phyloP scores from a whole-genome alignment of 2,797 vertebrate species.

The Channa striata region DNA sequence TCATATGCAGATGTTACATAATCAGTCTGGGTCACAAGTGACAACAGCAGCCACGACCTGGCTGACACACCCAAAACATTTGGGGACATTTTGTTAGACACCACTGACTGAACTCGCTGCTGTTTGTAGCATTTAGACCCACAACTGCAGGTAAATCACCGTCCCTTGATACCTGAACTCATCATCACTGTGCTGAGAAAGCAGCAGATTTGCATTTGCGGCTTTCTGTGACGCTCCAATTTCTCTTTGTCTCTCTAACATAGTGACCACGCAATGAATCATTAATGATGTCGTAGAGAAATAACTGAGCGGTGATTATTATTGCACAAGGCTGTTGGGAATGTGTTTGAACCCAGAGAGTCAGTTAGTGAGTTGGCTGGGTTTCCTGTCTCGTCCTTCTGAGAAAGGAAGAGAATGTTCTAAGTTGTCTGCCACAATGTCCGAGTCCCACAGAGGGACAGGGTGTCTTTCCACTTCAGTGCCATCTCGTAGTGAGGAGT shows the following conservation, averaged over 20 bases:
- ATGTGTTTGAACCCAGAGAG: slow-evolving; percentile 40
- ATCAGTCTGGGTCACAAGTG: slow-evolving; percentile 50
- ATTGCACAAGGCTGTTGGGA: slow-evolving; percentile 62
- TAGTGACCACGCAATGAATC: slow-evolving; percentile 43
- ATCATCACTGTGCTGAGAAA: slow-evolving; percentile 8
- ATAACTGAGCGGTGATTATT: slow-evolving; percentile 56
- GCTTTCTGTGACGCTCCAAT: slow-evolving; percentile 3
- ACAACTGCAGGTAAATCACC: slow-evolving; percentile 7
- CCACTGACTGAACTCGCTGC: background rate
- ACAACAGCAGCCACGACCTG: slow-evolving; percentile 42
- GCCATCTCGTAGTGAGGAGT: slow-evolving; percentile 34
- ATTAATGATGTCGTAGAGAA: slow-evolving; percentile 40
- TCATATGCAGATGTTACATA: slow-evolving; percentile 58
- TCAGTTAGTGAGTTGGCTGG: slow-evolving; percentile 28
- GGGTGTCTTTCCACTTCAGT: slow-evolving; percentile 36
- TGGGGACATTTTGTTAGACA: slow-evolving; percentile 5
- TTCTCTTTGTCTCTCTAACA: slow-evolving; percentile 21
- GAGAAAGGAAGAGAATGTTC: slow-evolving; percentile 48
- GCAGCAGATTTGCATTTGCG: slow-evolving; percentile 27
- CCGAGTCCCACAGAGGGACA: slow-evolving; percentile 28
- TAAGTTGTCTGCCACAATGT: slow-evolving; percentile 43
- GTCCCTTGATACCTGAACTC: slow-evolving; percentile 26
- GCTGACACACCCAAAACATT: slow-evolving; percentile 19
- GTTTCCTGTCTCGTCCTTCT: slow-evolving; percentile 39
- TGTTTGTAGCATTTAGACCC: slow-evolving; percentile 6